Evolutionary conservation across 53 echinoderm and acorn worm species (phyloP), one percentile per base, ranked within the genome.

Genomic region (Hippasteria phrygiana): DNA sequence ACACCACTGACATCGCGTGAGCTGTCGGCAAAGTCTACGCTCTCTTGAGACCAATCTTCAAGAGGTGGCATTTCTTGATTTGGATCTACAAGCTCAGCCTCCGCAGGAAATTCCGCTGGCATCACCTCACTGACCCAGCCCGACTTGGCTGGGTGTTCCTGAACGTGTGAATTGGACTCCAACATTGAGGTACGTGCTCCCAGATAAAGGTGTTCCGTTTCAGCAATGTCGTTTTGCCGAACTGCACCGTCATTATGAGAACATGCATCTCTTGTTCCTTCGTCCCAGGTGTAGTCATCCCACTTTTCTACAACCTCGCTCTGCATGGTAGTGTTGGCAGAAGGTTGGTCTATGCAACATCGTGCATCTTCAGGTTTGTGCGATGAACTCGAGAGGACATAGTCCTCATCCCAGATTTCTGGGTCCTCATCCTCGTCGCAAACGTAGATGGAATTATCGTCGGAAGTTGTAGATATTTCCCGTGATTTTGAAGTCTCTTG

Each of bases 351-450:
- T 67, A 16, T 33, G 12, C 0, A 13, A 35, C 11, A 13, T 51
- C 50, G 34, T n/a, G 37, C 81, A 29, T 63, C 62, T 6, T 37
- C 8, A 38, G 9, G 34, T 41, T 14, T 56, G 20, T 16, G 42
- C 62, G 24, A 64, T 14, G 27, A 13, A 28, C 20, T 64, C 4
- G 64, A 45, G 24, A 66, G 5, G 70, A 24, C 27, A 27, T 69
- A 67, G 1, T 71, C 85, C 31, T 85, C 71, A 36, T 85, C 85
- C 85, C 85, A 85, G 28, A 85, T 71, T 36, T 85, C 83, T 35
- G 66, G 67, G 34, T 83, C 69, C 14, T 69, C 71, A 0, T 71
- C 85, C 22, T 71, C 85, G 1, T 47, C 47, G 31, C 32, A 12
- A 31, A 71, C 18, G 29, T 64, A 46, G 43, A 43, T 5, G 5